A percentile compares a stretch with the other conserved stretches of the same genome.
These are phyloP conservation scores for Lucilia cuprina DNA, from an alignment of 1,140 invertebrate species.

Conservation along the genomic window DNA sequence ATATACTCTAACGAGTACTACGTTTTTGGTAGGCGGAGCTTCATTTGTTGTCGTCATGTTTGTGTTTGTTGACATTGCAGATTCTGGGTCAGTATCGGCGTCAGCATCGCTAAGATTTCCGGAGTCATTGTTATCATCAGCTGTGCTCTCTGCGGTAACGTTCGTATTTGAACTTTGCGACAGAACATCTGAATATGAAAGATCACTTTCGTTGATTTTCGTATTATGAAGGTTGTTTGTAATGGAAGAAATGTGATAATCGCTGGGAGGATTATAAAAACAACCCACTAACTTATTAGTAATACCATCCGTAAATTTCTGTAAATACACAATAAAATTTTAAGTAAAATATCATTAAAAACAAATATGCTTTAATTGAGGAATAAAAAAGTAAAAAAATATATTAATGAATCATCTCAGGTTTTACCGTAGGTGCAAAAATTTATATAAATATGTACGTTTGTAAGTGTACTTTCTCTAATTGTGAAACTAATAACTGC, in stretches of 20 bases:
- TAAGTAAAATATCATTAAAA: background rate
- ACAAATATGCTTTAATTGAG: background rate
- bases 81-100: constrained; percentile 35
- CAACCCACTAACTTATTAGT: constrained; percentile 93
- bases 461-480: too few relatives aligned
- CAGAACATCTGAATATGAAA: constrained; percentile 39
- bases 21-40: constrained; percentile 66
- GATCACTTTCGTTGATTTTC: constrained; percentile 45
- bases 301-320: constrained; percentile 95
- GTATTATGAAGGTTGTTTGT: constrained; percentile 13
- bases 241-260: background rate
- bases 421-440: too few relatives aligned
- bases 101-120: constrained; percentile 36
- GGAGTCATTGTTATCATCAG: constrained; percentile 36
- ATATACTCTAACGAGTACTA: constrained; percentile 89
- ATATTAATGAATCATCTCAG: too few relatives aligned
- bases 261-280: constrained; percentile 61
- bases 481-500: too few relatives aligned
- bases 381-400: too few relatives aligned
- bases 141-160: background rate
- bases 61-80: constrained; percentile 8
- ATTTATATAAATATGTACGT: too few relatives aligned
- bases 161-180: background rate
- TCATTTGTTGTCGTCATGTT: background rate
- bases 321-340: constrained; percentile 35